Evolutionary conservation across 53 echinoderm and acorn worm genomes (phyloP).

Genomic region (Hippasteria phrygiana): DNA sequence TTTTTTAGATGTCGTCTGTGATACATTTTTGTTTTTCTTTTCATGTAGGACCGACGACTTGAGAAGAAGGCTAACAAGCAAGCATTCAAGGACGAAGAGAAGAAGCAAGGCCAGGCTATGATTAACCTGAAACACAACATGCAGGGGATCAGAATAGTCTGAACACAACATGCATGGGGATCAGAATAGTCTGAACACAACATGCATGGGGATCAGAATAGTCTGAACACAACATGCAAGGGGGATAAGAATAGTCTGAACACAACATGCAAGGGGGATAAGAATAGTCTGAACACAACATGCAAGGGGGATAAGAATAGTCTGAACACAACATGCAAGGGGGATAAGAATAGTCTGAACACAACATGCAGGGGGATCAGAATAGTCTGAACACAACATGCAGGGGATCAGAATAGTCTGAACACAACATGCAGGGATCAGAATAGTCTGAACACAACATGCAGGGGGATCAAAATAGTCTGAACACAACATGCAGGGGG

Average conservation of each 20-base stretch:
- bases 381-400: neutral
- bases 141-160: constrained; percentile 86
- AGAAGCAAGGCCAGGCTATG: constrained; percentile 82
- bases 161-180: neutral
- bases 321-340: neutral
- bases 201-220: neutral
- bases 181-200: too few relatives aligned
- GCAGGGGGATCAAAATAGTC: too few relatives aligned
- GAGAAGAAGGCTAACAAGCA: constrained; percentile 97
- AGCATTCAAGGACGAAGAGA: constrained; percentile 96
- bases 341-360: neutral
- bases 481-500: neutral
- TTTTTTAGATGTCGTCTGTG: neutral
- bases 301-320: neutral
- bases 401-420: neutral
- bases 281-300: neutral
- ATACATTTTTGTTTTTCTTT: neutral
- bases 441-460: too few relatives aligned
- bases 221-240: neutral
- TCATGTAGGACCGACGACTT: constrained; percentile 74
- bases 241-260: neutral
- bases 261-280: neutral
- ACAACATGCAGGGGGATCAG: neutral
- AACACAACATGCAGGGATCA: neutral
- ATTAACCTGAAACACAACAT: constrained; percentile 82